Conservation (phyloP, 2,113 vertebrate species). For the Phalacrocorax carbo region DNA sequence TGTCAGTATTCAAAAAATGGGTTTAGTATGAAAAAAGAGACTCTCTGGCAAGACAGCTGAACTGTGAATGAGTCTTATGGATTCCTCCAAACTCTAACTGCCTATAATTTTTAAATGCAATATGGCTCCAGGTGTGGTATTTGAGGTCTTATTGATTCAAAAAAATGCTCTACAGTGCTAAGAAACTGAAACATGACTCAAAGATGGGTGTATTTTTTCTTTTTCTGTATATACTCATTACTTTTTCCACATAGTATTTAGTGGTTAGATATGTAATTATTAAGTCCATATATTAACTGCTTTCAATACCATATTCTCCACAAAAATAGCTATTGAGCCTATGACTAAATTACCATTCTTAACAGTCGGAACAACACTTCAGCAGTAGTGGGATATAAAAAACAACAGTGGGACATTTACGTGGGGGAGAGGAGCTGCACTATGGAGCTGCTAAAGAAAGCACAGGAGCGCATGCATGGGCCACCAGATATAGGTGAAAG, state of each 20-base stretch:
- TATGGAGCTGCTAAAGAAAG: not conserved
- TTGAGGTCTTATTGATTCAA: not conserved
- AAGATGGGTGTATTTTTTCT: not conserved
- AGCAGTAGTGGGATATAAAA: not conserved
- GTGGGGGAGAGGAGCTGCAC: not conserved
- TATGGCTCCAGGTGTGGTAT: not conserved
- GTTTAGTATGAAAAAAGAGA: not conserved
- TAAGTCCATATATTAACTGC: not conserved
- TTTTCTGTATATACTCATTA: not conserved
- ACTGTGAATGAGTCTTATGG: not conserved
- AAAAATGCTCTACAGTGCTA: not conserved
- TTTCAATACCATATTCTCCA: not conserved
- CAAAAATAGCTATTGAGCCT: not conserved
- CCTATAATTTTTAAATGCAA: not conserved
- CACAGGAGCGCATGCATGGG: not conserved
- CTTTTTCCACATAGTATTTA: not conserved
- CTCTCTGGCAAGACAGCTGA: not conserved
- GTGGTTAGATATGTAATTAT: not conserved
- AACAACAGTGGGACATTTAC: not conserved
- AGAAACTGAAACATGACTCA: not conserved
- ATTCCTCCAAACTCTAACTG: not conserved
- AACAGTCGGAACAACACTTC: not conserved
- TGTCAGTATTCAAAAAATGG: not conserved
- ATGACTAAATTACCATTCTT: not conserved
- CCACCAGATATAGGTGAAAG: not conserved